phyloP scores from a whole-genome alignment of 2,888 invertebrate species.

The Morpho deidamia region DNA sequence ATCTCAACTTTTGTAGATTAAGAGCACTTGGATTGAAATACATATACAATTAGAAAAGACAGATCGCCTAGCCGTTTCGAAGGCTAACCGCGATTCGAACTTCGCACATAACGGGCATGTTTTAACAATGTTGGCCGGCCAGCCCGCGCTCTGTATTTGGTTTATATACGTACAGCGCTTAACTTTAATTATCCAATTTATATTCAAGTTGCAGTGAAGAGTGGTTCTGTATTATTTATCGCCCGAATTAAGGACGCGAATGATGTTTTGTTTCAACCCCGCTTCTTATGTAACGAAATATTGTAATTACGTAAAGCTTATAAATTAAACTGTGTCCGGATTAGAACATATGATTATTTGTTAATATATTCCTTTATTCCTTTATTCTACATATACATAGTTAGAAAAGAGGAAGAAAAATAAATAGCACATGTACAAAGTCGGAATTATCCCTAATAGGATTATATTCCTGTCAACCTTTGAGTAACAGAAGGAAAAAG shows the following conservation, averaged over 20 bases:
- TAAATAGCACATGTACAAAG: no score
- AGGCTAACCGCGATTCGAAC: not conserved
- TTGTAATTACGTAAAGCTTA: not conserved
- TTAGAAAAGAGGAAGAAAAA: no score
- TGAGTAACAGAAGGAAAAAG: no score
- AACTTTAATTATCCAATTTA: slow-evolving; percentile 70
- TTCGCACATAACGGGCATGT: slow-evolving; percentile 6
- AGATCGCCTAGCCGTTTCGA: not conserved
- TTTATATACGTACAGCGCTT: slow-evolving; percentile 57
- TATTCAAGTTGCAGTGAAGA: slow-evolving; percentile 69
- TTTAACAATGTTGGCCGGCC: slow-evolving; percentile 33
- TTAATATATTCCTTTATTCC: no score
- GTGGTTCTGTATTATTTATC: slow-evolving; percentile 65
- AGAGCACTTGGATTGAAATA: no score
- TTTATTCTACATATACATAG: no score
- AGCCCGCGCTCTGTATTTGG: slow-evolving; percentile 43
- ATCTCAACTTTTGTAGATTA: no score
- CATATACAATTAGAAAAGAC: no score
- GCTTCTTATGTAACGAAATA: slow-evolving; percentile 16
- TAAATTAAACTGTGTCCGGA: no score
- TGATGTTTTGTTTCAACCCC: slow-evolving; percentile 37
- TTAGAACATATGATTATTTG: no score
- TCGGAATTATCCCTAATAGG: no score
- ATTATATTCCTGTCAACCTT: no score
- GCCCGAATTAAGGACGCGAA: slow-evolving; percentile 46